Evolutionary conservation across 2,888 invertebrate species (phyloP), one percentile per base, ranked within the genome.

Genomic region (Sphecodes monilicornis): DNA sequence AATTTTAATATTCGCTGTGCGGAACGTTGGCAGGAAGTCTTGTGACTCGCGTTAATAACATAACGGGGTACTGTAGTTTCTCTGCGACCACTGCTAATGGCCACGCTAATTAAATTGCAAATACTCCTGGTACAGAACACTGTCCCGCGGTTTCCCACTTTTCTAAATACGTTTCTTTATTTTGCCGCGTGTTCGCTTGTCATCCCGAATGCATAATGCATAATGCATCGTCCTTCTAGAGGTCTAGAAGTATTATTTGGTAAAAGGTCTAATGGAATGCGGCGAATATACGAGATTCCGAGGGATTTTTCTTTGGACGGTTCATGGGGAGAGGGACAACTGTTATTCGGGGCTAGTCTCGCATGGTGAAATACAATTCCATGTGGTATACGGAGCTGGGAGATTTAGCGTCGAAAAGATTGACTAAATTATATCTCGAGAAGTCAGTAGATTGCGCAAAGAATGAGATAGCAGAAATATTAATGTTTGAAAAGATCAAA

Each of bases 41-140:
- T 43, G 11, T 22, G 46, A 39, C 18, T 70, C 70, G 46, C n/a
- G 41, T 26, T 41, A 69, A 26, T 41, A n/a, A 26, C 16, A n/a
- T 26, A n/a, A 69, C 39, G 2, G 26, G 11, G 16, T n/a, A 2
- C n/a, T 10, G 39, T 41, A n/a, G 29, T 26, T 64, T 64, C 3
- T 8, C n/a, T 8, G 16, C 29, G 22, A 57, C 57, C 64, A 32
- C 43, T 46, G 22, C 41, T 43, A 66, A 43, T 32, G n/a, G 64
- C 32, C 18, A n/a, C 36, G 46, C 18, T 32, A 75, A 75, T 76
- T 68, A 76, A 76, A 76, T 50, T 76, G 46, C 66, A 76, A 76
- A 76, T 76, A n/a, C 10, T 22, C 16, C 8, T 4, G 8, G 36
- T 1, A 11, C 32, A 16, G 32, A 41, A 36, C 41, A 26, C 66